phyloP scores from a whole-genome alignment of 2,113 vertebrate genomes.

The Osmerus mordax region DNA sequence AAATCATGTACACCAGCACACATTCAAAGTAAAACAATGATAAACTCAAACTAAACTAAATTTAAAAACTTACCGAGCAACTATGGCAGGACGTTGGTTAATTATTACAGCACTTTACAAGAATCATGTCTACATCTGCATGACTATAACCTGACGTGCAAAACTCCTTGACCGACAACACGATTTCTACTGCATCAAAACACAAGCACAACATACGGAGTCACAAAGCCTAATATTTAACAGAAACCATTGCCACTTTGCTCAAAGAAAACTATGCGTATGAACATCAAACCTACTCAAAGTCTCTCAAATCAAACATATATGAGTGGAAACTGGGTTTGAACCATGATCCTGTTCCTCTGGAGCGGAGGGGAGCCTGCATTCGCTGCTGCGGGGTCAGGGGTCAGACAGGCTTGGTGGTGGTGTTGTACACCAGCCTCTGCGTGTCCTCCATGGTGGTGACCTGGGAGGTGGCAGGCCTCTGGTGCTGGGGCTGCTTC shows the following conservation, averaged over 20 bases:
- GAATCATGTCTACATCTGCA: not conserved
- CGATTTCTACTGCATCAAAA: conserved; percentile 15
- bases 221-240: conserved; percentile 16
- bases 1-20: conserved; percentile 15
- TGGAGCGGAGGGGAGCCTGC: too few relatives aligned
- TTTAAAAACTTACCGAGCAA: not conserved
- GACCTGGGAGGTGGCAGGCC: conserved; percentile 69
- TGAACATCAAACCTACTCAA: not conserved
- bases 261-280: too few relatives aligned
- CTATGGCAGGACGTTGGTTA: not conserved
- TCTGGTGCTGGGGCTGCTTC: conserved; percentile 63
- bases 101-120: not conserved
- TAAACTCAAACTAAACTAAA: not conserved
- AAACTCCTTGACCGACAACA: conserved; percentile 21
- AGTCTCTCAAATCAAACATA: conserved; percentile 8
- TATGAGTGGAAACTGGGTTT: too few relatives aligned
- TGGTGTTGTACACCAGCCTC: conserved; percentile 84
- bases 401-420: conserved; percentile 88
- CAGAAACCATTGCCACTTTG: not conserved
- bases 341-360: too few relatives aligned
- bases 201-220: conserved; percentile 13
- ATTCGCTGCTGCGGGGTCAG: not conserved
- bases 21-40: conserved; percentile 39
- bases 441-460: conserved; percentile 79
- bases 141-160: conserved; percentile 42